A percentile compares a stretch with the other conserved stretches of the same genome.
Conservation (phyloP, 2,797 vertebrate species). For the Notolepis coatsorum region DNA sequence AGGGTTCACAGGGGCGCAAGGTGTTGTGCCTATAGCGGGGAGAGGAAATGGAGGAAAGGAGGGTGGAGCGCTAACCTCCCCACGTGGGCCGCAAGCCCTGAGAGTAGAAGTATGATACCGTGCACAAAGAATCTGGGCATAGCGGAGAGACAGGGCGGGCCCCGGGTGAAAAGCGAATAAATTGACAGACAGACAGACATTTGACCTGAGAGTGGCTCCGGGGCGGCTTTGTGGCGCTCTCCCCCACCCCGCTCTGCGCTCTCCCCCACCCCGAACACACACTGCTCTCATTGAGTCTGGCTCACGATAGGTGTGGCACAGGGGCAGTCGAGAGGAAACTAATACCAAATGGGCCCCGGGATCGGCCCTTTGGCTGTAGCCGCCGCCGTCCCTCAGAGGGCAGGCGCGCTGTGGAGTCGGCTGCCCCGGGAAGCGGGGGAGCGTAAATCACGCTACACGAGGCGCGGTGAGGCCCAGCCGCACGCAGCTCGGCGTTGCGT, state of each 20-base stretch:
- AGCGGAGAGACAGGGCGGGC: constrained; percentile 62
- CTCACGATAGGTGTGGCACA: constrained; percentile 81
- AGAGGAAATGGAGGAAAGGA: constrained; percentile 14
- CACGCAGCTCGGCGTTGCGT: constrained; percentile 53
- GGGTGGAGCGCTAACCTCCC: constrained; percentile 40
- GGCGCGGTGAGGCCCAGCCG: constrained; percentile 70
- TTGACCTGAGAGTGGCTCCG: constrained; percentile 59
- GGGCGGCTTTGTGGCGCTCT: constrained; percentile 55
- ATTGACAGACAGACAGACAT: constrained; percentile 71
- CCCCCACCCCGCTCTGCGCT: constrained; percentile 39
- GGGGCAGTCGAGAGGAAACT: constrained; percentile 77
- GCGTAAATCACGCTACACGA: constrained; percentile 74
- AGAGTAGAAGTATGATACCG: constrained; percentile 55
- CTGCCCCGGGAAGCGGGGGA: constrained; percentile 41
- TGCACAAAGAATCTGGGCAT: constrained; percentile 58
- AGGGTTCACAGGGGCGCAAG: constrained; percentile 27
- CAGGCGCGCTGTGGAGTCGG: constrained; percentile 61
- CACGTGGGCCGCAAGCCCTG: constrained; percentile 41
- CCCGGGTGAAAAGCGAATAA: constrained; percentile 50
- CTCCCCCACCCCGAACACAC: constrained; percentile 68
- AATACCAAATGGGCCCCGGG: constrained; percentile 77
- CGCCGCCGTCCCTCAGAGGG: constrained; percentile 66
- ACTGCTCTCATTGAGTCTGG: constrained; percentile 80
- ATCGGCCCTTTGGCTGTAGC: constrained; percentile 70
- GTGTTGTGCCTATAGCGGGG: constrained; percentile 38